Evolutionary conservation across 2,797 vertebrate genomes (phyloP).

Genomic region (Etheostoma perlongum): DNA sequence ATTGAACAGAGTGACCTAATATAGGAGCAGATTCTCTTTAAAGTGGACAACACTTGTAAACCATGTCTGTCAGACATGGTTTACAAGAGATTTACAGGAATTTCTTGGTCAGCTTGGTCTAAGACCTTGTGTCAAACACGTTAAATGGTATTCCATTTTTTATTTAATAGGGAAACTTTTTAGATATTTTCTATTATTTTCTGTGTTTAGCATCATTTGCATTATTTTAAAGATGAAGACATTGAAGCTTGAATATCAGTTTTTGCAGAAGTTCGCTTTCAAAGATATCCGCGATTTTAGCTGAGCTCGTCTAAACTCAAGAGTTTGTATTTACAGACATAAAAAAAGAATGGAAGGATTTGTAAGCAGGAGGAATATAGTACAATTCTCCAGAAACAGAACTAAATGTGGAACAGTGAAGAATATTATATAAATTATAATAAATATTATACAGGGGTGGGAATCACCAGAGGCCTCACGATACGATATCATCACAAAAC

Average conservation of each 20-base stretch:
- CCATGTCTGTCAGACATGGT: slow-evolving; percentile 6
- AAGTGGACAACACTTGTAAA: slow-evolving; percentile 26
- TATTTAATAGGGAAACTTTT: too few species aligned
- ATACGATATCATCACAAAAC: too few species aligned
- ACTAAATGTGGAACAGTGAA: neutral
- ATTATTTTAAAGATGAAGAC: neutral
- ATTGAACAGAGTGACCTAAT: slow-evolving; percentile 4
- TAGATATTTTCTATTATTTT: neutral
- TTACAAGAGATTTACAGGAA: slow-evolving; percentile 2
- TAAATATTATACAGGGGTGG: too few species aligned
- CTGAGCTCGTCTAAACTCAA: too few species aligned
- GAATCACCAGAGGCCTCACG: too few species aligned
- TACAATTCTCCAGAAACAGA: neutral
- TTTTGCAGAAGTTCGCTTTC: neutral
- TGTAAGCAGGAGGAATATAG: neutral
- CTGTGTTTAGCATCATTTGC: neutral
- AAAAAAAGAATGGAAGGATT: neutral
- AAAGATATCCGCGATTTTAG: too few species aligned
- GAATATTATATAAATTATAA: too few species aligned
- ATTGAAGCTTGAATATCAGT: neutral
- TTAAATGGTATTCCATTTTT: neutral
- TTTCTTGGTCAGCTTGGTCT: neutral
- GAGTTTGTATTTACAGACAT: too few species aligned
- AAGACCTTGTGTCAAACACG: neutral
- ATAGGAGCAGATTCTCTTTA: slow-evolving; percentile 9